Conservation (phyloP, 1,140 invertebrate genomes). For the Lucilia sericata region DNA sequence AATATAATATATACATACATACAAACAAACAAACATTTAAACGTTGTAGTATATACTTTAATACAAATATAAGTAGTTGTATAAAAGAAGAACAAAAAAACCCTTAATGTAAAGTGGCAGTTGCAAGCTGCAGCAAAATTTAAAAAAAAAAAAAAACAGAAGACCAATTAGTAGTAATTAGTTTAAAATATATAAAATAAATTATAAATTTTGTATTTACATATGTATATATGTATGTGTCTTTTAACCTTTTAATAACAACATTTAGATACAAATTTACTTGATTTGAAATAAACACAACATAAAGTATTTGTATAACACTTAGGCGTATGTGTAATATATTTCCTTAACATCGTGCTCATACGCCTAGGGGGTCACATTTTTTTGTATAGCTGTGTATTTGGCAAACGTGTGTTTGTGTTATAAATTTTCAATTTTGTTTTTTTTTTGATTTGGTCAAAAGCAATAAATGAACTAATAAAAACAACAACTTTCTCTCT, state of each 20-base stretch:
- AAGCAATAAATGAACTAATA: too few relatives aligned
- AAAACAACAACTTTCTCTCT: too few relatives aligned
- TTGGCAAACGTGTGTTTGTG: too few relatives aligned
- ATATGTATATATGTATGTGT: not conserved
- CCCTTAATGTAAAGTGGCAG: too few relatives aligned
- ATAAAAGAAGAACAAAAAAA: too few relatives aligned
- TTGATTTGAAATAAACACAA: too few relatives aligned
- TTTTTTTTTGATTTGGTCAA: too few relatives aligned
- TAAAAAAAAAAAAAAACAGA: not conserved
- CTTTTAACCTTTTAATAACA: not conserved
- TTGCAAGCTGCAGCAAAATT: not conserved
- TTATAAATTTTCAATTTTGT: too few relatives aligned
- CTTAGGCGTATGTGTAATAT: not conserved
- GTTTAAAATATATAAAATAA: not conserved
- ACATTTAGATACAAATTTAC: not conserved
- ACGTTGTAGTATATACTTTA: not conserved
- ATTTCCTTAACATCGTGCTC: not conserved
- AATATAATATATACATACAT: not conserved
- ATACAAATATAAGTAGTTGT: not conserved
- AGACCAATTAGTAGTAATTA: slow-evolving; percentile 18
- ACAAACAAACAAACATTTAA: not conserved
- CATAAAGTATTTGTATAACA: not conserved
- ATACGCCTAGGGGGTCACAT: not conserved
- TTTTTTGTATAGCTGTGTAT: not conserved
- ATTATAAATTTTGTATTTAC: not conserved